phyloP scores from a whole-genome alignment of 2,797 vertebrate species.

The Glyptemys insculpta region DNA sequence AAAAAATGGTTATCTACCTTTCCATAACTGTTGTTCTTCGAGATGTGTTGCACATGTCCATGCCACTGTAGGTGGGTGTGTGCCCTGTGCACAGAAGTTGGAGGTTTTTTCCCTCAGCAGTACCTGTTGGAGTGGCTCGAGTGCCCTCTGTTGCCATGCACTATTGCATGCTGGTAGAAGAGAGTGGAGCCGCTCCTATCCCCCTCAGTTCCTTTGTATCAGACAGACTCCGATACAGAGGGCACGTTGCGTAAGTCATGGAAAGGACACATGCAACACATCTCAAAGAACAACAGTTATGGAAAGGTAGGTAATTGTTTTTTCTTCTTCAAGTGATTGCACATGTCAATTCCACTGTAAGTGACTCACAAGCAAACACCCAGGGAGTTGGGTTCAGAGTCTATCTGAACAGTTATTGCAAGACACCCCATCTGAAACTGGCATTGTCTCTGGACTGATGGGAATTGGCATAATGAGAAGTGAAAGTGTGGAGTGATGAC shows the following conservation, averaged over 20 bases:
- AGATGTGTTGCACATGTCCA: too few species aligned
- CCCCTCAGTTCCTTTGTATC: neutral
- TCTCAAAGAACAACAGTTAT: neutral
- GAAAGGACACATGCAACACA: neutral
- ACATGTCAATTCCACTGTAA: neutral
- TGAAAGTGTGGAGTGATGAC: neutral
- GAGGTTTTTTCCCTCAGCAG: neutral
- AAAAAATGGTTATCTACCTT: neutral
- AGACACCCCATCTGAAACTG: neutral
- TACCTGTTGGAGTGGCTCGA: neutral
- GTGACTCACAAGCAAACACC: neutral
- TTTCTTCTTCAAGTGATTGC: neutral
- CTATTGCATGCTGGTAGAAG: neutral
- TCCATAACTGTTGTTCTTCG: neutral
- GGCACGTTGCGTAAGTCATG: neutral
- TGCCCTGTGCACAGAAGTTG: neutral
- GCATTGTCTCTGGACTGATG: neutral
- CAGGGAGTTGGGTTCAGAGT: neutral
- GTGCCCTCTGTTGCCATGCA: neutral
- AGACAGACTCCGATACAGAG: neutral
- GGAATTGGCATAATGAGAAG: neutral
- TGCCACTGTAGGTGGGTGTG: neutral
- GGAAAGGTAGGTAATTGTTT: neutral
- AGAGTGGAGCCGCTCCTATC: neutral
- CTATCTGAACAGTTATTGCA: neutral